Percentiles rank a stretch among this genome's conserved stretches.
phyloP scores from a whole-genome alignment of 2,888 invertebrate species.

The Ferdinandea cuprea region DNA sequence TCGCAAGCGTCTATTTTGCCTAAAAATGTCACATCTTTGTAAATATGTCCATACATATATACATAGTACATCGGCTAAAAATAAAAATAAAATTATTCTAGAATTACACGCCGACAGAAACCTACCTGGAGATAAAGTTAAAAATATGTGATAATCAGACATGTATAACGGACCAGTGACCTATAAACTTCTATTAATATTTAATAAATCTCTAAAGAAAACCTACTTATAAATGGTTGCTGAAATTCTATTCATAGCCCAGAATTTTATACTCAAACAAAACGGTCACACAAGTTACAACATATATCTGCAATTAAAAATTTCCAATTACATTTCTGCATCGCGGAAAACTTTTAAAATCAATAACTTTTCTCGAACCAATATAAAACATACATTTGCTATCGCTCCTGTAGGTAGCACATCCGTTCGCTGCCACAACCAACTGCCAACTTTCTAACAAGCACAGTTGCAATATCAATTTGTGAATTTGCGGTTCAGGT shows the following conservation, averaged over 20 bases:
- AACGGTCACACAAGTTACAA: background rate
- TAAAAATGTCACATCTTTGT: background rate
- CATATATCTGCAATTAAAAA: background rate
- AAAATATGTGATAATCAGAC: too few relatives aligned
- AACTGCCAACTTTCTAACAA: background rate
- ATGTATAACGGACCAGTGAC: too few relatives aligned
- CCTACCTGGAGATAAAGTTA: background rate
- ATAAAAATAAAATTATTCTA: background rate
- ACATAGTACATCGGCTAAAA: too few relatives aligned
- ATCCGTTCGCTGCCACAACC: background rate
- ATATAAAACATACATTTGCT: constrained; percentile 5
- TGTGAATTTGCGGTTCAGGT: constrained; percentile 32
- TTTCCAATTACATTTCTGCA: constrained; percentile 1
- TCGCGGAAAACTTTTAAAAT: constrained; percentile 30
- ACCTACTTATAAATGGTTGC: background rate
- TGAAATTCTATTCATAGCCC: background rate
- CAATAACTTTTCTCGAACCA: constrained; percentile 20
- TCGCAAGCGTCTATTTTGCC: background rate
- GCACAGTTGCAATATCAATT: constrained; percentile 41
- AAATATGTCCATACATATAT: too few relatives aligned
- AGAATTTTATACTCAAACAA: background rate
- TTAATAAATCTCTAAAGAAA: too few relatives aligned
- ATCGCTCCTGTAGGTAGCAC: background rate
- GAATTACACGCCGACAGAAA: too few relatives aligned
- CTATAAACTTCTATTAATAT: too few relatives aligned